Base-by-base conservation (phyloP, 2,888 invertebrate genomes). In the Malthinus flaveolus region DNA sequence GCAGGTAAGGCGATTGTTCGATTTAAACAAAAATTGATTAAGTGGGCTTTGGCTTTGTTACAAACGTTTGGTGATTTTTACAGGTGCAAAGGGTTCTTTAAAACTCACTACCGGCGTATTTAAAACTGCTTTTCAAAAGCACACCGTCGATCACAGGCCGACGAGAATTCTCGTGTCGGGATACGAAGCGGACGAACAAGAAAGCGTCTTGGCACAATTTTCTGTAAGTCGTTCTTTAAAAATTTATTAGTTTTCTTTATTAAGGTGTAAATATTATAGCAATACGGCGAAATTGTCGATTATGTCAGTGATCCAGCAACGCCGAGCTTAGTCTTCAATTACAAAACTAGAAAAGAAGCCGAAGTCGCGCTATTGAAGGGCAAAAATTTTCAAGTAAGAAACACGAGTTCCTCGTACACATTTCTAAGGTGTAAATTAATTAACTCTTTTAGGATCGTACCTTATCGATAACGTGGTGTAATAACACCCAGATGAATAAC, bases 221-320 rank as follows among this genome's bases (percentile, higher is more conserved):
- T 86, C 90, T 77, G 95, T 95, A 79, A 84, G 85, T 56, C 11
- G 32, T 7, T 45, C 31, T 11, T 8, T 59, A 11, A n/a, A 42
- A 52, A 33, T 53, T 15, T 34, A 33, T 10, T 10, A 1, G 9
- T 7, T 23, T 23, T 23, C 23, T 0, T 12, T 13, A 4, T 46
- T 7, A 11, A 23, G 11, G 10, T 33, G 11, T 32, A 32, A 12
- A 33, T 23, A 39, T 51, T 50, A 1, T 78, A 94, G 93, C 87
- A 90, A 86, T 94, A 86, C 78, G 95, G 95, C 49, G 91, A 91
- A 74, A 88, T 96, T 65, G 87, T 88, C n/a, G 91, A 90, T 75
- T 89, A 91, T 73, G 87, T 88, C 65, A 80, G 81, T 8, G 90
- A 91, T 73, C 84, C 87, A 49, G 84, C 85, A 32, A 85, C 90